Evolutionary conservation across 2,797 vertebrate species (phyloP), one percentile per base, ranked within the genome.

Genomic region (Danio jaintianensis): DNA sequence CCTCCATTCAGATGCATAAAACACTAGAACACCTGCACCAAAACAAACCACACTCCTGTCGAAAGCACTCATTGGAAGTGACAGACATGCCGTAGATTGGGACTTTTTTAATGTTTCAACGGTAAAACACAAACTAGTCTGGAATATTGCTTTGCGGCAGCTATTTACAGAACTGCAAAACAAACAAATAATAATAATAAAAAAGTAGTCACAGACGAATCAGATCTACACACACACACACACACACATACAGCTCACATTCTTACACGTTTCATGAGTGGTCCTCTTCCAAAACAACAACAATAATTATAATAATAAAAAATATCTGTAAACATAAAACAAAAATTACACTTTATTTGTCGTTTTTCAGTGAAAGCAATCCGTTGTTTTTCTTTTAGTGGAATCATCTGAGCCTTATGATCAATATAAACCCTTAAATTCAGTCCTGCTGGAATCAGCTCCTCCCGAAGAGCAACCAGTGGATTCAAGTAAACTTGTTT

Each of bases 101-200:
- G 50, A 15, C 22, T 66, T 48, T 76, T 74, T 72, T 71, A 58
- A 7, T 79, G 72, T 56, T 71, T 89, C 82, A 73, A 91, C 86
- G 88, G 90, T 87, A 86, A 90, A 86, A 87, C 88, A 89, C 89
- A 88, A 89, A 86, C 90, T 90, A 91, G 88, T 86, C 88, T 90
- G 88, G 86, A 92, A 89, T 91, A 93, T 93, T 93, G 61, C 50
- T 75, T 91, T 89, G 91, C 89, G 88, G 89, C 91, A 89, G 89
- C 92, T 93, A 93, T 93, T 89, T 93, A 93, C 90, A 93, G 86
- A 91, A 87, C 89, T 89, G 91, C 87, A 89, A 90, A 90, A 87
- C 75, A 86, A 87, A 86, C 56, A 18, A 91, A 22, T n/a, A 43
- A 82, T n/a, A 29, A 29, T 29, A 79, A 53, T 86, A 77, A 85